A percentile compares a stretch with the other conserved stretches of the same genome.
These are phyloP conservation scores for Lagopus leucura DNA, from an alignment of 2,113 vertebrate genomes.

Conservation along the genomic window DNA sequence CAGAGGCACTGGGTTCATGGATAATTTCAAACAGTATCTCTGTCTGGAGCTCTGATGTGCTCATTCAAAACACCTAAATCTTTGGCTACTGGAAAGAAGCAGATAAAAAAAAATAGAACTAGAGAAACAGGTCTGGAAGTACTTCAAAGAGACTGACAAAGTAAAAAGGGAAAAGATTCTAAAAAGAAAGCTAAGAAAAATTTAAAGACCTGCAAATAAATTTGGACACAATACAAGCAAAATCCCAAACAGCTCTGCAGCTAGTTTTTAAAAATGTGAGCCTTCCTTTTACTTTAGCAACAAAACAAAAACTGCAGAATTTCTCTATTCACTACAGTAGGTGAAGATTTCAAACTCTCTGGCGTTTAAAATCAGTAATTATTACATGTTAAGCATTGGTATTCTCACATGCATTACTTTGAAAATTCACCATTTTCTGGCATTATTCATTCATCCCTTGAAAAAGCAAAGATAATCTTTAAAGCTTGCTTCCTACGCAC, in stretches of 20 bases:
- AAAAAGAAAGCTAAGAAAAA: conserved; percentile 27
- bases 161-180: conserved; percentile 21
- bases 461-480: background rate
- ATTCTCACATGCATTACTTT: background rate
- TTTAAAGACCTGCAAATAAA: conserved; percentile 33
- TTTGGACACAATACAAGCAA: conserved; percentile 8
- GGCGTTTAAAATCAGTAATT: background rate
- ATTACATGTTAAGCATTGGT: background rate
- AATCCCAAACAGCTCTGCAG: background rate
- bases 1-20: conserved; percentile 82
- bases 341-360: background rate
- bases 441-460: background rate
- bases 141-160: conserved; percentile 76
- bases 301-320: background rate
- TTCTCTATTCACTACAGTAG: background rate
- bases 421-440: background rate
- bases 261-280: background rate
- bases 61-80: conserved; percentile 85
- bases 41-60: conserved; percentile 81
- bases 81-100: conserved; percentile 81
- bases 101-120: conserved; percentile 78
- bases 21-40: conserved; percentile 89
- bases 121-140: conserved; percentile 74
- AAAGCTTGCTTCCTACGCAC: background rate
- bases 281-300: background rate